Evolutionary conservation across 2,797 vertebrate species (phyloP).

Genomic region (Melanogrammus aeglefinus): DNA sequence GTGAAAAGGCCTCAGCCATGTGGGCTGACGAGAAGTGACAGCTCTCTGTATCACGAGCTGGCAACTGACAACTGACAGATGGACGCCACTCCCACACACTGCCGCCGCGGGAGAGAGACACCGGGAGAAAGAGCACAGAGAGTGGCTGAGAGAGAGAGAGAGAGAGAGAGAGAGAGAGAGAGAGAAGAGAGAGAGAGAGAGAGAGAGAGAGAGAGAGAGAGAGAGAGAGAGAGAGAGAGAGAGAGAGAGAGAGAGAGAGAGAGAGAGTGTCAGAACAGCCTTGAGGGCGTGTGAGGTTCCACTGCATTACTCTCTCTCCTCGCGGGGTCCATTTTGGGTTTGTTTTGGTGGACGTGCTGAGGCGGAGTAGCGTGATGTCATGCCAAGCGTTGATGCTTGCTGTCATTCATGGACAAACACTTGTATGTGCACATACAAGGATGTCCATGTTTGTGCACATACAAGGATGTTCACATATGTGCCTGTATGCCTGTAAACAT

Average conservation of each 20-base stretch:
- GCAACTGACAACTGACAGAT: constrained; percentile 99
- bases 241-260: constrained; percentile 33
- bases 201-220: constrained; percentile 23
- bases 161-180: constrained; percentile 6
- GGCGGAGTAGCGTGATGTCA: constrained; percentile 82
- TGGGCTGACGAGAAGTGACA: constrained; percentile 97
- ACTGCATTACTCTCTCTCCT: constrained; percentile 84
- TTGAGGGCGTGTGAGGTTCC: constrained; percentile 77
- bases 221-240: constrained; percentile 10
- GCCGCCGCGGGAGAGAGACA: constrained; percentile 65
- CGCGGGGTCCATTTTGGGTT: constrained; percentile 72
- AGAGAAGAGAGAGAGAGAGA: constrained; percentile 39
- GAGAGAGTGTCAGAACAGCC: constrained; percentile 48
- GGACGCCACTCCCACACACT: constrained; percentile 96
- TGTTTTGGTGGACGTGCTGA: constrained; percentile 82
- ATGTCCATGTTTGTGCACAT: background rate
- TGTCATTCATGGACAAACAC: constrained; percentile 1
- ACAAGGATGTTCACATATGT: constrained; percentile 24
- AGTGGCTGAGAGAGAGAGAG: background rate
- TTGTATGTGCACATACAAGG: constrained; percentile 7
- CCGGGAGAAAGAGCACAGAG: constrained; percentile 7
- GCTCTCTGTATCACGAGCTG: constrained; percentile 93
- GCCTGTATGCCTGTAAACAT: background rate
- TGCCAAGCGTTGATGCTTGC: constrained; percentile 43
- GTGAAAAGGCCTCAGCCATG: constrained; percentile 88